These are phyloP conservation scores for Brenthis daphne DNA, from an alignment of 2,888 invertebrate species.

Conservation along the genomic window DNA sequence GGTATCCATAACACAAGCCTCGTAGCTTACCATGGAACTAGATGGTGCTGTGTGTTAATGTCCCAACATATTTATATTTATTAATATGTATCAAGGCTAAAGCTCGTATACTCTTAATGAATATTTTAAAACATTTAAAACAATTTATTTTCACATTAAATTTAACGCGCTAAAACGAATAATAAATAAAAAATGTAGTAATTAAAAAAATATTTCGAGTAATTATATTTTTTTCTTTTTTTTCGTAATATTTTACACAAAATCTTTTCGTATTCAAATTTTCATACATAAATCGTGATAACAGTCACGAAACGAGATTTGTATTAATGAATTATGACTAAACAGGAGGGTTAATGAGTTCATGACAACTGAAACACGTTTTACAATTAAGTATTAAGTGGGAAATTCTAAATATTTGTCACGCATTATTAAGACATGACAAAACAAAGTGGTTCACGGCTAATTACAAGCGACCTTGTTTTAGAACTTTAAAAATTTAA, in stretches of 20 bases:
- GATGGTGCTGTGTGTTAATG: background rate
- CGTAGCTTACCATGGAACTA: too few relatives aligned
- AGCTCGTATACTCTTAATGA: too few relatives aligned
- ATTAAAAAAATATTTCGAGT: too few relatives aligned
- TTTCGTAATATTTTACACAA: too few relatives aligned
- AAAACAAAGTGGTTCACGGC: constrained; percentile 17
- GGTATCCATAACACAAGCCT: too few relatives aligned
- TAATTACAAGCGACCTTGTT: constrained; percentile 24
- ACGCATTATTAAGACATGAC: constrained; percentile 18
- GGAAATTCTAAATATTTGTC: constrained; percentile 26
- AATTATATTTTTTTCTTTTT: too few relatives aligned
- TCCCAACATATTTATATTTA: too few relatives aligned
- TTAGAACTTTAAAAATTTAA: constrained; percentile 13
- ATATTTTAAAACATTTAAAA: too few relatives aligned
- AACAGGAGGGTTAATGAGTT: constrained; percentile 14
- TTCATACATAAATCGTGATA: background rate
- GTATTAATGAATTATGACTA: constrained; percentile 8
- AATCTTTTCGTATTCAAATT: background rate
- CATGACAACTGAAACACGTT: constrained; percentile 21
- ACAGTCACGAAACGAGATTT: background rate
- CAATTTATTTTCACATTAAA: too few relatives aligned
- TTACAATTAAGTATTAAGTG: constrained; percentile 19
- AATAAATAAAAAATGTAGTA: too few relatives aligned
- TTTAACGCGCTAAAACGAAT: too few relatives aligned
- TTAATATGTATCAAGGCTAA: background rate